A percentile compares a stretch with the other conserved stretches of the same genome.
Conservation (phyloP, 2,888 invertebrate species). For the Lysandra bellargus region DNA sequence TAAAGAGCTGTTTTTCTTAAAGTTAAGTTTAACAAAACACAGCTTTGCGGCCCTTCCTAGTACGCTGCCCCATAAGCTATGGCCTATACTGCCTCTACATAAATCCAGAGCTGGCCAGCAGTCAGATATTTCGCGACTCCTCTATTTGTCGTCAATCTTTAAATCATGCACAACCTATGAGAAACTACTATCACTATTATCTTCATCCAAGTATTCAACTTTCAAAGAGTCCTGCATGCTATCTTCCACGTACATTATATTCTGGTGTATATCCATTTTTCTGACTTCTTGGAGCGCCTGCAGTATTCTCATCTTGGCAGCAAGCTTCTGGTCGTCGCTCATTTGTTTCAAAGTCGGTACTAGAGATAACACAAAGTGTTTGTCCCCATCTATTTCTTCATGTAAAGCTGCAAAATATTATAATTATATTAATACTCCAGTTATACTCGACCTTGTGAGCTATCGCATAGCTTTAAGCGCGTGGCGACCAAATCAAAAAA, state of each 20-base stretch:
- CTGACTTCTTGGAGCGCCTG: background rate
- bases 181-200: background rate
- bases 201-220: background rate
- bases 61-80: too few relatives aligned
- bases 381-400: background rate
- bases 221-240: background rate
- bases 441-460: too few relatives aligned
- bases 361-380: background rate
- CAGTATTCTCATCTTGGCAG: background rate
- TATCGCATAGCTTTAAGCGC: too few relatives aligned
- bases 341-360: constrained; percentile 1
- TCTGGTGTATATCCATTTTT: background rate
- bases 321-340: background rate
- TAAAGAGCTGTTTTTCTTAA: too few relatives aligned
- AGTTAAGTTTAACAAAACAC: too few relatives aligned
- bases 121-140: too few relatives aligned
- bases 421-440: too few relatives aligned
- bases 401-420: background rate
- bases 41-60: too few relatives aligned
- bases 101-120: too few relatives aligned
- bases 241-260: background rate
- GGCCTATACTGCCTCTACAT: too few relatives aligned
- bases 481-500: too few relatives aligned
- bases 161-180: background rate
- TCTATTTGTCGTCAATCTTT: too few relatives aligned